phyloP scores from a whole-genome alignment of 2,113 vertebrate genomes.

The Sander lucioperca region DNA sequence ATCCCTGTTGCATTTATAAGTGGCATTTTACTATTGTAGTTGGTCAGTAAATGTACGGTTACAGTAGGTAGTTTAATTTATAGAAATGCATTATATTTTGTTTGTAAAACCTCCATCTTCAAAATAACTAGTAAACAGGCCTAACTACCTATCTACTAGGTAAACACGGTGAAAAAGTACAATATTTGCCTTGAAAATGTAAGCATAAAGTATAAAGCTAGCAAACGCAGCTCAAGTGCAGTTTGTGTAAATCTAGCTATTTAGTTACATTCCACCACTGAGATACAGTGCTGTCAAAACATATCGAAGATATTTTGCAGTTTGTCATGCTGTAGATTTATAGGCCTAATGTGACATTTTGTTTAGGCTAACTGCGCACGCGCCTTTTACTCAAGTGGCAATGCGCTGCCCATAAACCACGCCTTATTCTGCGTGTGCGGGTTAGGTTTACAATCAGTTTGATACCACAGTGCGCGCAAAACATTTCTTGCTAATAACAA shows the following conservation, averaged over 20 bases:
- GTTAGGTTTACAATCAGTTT: not conserved
- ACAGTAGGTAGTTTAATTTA: not conserved
- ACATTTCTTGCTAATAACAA: not conserved
- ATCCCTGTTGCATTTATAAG: not conserved
- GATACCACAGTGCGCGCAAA: fast-evolving
- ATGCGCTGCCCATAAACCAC: not conserved
- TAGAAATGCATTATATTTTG: not conserved
- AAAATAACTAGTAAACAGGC: too few relatives aligned
- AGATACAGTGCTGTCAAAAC: not conserved
- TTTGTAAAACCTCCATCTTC: too few relatives aligned
- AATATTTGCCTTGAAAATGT: not conserved
- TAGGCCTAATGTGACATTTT: too few relatives aligned
- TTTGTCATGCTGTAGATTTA: not conserved
- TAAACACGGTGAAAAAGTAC: not conserved
- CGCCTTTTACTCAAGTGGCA: too few relatives aligned
- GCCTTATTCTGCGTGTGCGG: not conserved
- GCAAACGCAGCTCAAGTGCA: not conserved
- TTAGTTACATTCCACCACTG: not conserved
- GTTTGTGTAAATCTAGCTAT: not conserved
- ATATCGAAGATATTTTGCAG: not conserved
- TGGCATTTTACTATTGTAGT: not conserved
- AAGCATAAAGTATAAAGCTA: not conserved
- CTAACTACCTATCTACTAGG: too few relatives aligned
- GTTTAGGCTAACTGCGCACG: too few relatives aligned
- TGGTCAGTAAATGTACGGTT: not conserved